Evolutionary conservation across 2,797 vertebrate genomes (phyloP), one percentile per base, ranked within the genome.

Genomic region (Tamandua tetradactyla): DNA sequence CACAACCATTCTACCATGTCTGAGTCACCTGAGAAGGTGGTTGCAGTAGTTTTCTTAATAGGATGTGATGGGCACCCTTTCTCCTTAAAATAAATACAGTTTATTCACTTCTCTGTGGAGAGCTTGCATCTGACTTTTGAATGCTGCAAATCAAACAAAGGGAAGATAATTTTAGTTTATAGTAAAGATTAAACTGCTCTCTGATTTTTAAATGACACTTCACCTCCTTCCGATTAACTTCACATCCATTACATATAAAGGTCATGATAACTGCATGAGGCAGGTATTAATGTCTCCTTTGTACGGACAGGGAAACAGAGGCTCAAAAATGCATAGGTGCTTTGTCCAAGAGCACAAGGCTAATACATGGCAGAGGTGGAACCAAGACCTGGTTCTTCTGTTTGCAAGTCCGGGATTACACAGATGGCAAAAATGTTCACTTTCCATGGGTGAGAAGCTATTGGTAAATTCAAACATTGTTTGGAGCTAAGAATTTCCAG

Each of bases 401-500:
- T 59, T 47, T n/a, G 32, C 2, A 89, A 44, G 27, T 68, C 61
- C 23, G 85, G 47, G 30, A 30, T 37, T 72, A 90, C 49, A 62
- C 32, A 78, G 40, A 85, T 10, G 37, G 40, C 30, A 55, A 78
- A 30, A 22, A 7, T 59, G 89, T 86, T 64, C 23, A 76, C 44
- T 83, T 80, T 75, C n/a, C 52, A 6, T 32, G 15, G 27, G 52
- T 37, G 25, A 84, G 42, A 84, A 35, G 27, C 87, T 92, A 79
- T 40, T 85, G 78, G 47, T 83, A 68, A 91, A 93, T 86, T 91
- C 59, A 40, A 89, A 95, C 44, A 35, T 57, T 55, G 68, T 40
- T 87, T 76, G 49, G 32, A 72, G 35, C 4, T 2, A 49, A 17
- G 62, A 57, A 89, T 69, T 89, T 87, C 47, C 49, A 66, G 59